Base-by-base conservation (phyloP, 2,888 invertebrate species). In the Acronicta psi region DNA sequence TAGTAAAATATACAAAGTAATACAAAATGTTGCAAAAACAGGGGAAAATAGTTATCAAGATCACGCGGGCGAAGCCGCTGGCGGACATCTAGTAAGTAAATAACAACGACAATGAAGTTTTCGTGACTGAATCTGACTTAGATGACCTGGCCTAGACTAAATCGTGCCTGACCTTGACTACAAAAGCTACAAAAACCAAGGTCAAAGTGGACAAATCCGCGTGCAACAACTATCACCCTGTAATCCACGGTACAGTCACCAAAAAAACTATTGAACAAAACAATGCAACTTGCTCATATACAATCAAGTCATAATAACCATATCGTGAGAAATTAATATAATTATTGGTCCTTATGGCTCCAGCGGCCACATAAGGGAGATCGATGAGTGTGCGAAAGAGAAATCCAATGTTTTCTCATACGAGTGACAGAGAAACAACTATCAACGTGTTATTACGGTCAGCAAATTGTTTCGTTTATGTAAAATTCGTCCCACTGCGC, bases 381-480 rank as follows among this genome's bases (percentile, higher is more conserved):
- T 58, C 61, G 58, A 52, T 75, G 72, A 45, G 65, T 62, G 81
- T 63, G 68, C 55, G 80, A 85, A 54, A 68, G 77, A 73, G 83
- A 86, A 31, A 1, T 11, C 34, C 4, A 3, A 65, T 54, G 81
- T 71, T 40, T 60, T 37, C 20, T 2, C 0, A 31, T 17, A 54
- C 10, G 59, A 54, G 10, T 36, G 41, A 74, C 9, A 16, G 52
- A 36, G 59, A 72, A 10, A 20, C 20, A 37, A 18, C 51, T 59
- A 74, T 50, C 25, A 62, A 63, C 61, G 67, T 85, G 85, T 89
- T 89, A 88, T 90, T 89, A 89, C 69, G 78, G 76, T 75, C 79
- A 73, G 85, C 77, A 89, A 90, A 89, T 90, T 88, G 86, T 82
- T 80, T 84, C 84, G 81, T 87, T 90, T 89, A 88, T 87, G 88